phyloP scores from a whole-genome alignment of 2,888 invertebrate species.

The Epinotia ramella region DNA sequence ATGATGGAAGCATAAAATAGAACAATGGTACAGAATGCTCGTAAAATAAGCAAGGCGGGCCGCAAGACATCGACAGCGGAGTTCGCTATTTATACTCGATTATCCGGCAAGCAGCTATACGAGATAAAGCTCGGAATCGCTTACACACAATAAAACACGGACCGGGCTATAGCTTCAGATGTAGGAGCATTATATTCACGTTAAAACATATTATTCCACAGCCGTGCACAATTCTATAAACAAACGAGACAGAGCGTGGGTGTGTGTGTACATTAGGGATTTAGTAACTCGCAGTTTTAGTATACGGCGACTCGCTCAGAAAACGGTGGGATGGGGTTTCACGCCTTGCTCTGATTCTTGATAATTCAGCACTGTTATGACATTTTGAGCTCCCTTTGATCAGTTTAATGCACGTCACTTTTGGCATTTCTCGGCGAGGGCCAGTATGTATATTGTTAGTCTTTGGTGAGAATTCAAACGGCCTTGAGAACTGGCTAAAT shows the following conservation, averaged over 20 bases:
- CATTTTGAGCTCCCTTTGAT: constrained; percentile 19
- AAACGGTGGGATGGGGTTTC: constrained; percentile 36
- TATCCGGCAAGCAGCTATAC: constrained; percentile 82
- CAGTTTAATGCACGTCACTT: background rate
- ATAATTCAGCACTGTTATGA: background rate
- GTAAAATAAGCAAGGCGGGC: constrained; percentile 53
- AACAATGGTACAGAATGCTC: constrained; percentile 54
- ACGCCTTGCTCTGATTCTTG: constrained; percentile 10
- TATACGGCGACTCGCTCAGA: constrained; percentile 15
- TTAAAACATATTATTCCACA: constrained; percentile 74
- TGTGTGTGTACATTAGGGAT: constrained; percentile 69
- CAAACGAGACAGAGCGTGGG: constrained; percentile 74
- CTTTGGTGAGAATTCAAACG: too few species aligned
- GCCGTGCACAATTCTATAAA: constrained; percentile 76
- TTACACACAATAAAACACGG: constrained; percentile 75
- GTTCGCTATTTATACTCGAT: constrained; percentile 76
- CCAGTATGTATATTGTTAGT: too few species aligned
- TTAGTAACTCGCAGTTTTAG: constrained; percentile 61
- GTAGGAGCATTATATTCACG: constrained; percentile 72
- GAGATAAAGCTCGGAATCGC: constrained; percentile 73
- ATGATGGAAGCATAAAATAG: constrained; percentile 53
- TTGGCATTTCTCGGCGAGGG: too few species aligned
- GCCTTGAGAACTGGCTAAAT: too few species aligned
- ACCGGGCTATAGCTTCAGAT: constrained; percentile 68
- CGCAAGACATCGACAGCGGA: constrained; percentile 58